Conservation (phyloP, 2,113 vertebrate genomes). For the Catagonus wagneri region DNA sequence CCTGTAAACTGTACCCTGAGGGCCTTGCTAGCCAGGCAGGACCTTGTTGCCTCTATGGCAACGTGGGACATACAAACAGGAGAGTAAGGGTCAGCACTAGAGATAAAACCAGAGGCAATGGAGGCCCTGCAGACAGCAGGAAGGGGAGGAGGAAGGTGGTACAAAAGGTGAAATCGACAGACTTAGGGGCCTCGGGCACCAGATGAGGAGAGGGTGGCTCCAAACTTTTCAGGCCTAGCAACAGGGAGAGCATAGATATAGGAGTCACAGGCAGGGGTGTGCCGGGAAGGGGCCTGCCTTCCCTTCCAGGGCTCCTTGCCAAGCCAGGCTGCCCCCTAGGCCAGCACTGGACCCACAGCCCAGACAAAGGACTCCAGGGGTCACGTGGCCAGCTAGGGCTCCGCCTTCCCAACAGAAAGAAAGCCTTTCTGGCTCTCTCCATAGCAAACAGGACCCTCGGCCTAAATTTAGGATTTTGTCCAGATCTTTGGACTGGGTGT, state of each 20-base stretch:
- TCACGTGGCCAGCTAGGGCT: background rate
- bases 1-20: background rate
- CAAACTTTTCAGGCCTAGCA: background rate
- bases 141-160: background rate
- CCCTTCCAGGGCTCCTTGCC: background rate
- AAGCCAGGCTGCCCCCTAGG: background rate
- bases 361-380: background rate
- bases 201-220: background rate
- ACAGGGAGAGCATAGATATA: background rate
- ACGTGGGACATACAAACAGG: background rate
- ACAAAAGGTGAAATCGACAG: background rate
- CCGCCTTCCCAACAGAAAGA: background rate
- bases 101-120: background rate
- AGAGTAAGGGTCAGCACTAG: background rate
- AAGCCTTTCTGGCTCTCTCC: background rate
- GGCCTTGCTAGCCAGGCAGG: background rate
- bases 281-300: background rate
- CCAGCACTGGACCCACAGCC: background rate
- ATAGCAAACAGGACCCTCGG: background rate
- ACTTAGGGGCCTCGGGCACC: no score
- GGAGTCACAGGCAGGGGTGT: background rate
- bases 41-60: background rate
- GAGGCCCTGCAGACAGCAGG: background rate
- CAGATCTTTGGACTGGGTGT: background rate
- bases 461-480: background rate